Evolutionary conservation across 2,888 invertebrate species (phyloP), one percentile per base, ranked within the genome.

Genomic region (Orchesellides sinensis): DNA sequence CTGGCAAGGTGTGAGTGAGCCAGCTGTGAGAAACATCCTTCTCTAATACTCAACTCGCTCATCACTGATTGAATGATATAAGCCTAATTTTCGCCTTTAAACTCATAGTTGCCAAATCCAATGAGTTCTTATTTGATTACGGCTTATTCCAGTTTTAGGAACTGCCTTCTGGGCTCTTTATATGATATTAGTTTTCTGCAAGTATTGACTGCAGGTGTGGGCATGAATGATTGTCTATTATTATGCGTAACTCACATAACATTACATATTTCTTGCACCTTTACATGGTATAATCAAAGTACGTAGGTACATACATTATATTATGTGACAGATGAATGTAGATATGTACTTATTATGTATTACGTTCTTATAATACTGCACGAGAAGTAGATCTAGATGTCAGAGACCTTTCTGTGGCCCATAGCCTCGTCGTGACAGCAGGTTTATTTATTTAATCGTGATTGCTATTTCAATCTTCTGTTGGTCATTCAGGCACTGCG

Each of bases 391-490:
- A 65, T 65, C 65, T 27, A 65, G 49, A 65, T 74, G 74, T 74
- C 74, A 74, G 74, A 74, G 74, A 74, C 74, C 74, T 74, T 65
- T 74, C 74, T 74, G 35, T 40, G 5, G 14, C 52, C 25, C 23
- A 12, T 27, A 68, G n/a, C 27, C 21, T 25, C 2, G 12, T 74
- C 65, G 52, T 65, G 65, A 74, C 65, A 65, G 65, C 63, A 25
- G 54, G 65, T 63, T 74, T 74, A 74, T n/a, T n/a, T n/a, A n/a
- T 63, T 63, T 74, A 63, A 63, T 63, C 52, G 32, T 49, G 63
- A 74, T 61, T 61, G 47, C 12, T 54, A 25, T 54, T 54, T 25
- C 54, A 54, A 54, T 54, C 54, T 19, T 47, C 49, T 2, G 10
- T 1, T 35, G 47, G 27, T 32, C 65, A 40, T 40, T 10, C 40